These are phyloP conservation scores for Gadopsis bispinosus DNA, from an alignment of 2,797 vertebrate species.

Conservation along the genomic window DNA sequence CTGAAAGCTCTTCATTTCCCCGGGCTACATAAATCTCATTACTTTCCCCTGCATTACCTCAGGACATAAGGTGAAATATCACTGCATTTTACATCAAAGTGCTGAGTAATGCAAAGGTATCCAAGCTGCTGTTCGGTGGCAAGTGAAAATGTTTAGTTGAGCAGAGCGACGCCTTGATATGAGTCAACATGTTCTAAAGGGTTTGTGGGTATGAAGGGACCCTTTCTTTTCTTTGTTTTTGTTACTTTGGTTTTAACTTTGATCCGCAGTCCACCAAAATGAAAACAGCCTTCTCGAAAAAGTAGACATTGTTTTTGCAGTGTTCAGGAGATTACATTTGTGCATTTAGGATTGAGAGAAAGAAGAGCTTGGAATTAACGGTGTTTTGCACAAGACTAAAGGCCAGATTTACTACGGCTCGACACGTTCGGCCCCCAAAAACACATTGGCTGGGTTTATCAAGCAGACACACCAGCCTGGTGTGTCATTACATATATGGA, in stretches of 20 bases:
- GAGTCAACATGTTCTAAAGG: constrained; percentile 43
- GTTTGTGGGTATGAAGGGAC: constrained; percentile 10
- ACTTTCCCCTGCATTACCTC: constrained; percentile 59
- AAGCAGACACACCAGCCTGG: too few species aligned
- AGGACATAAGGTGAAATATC: constrained; percentile 65
- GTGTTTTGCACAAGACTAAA: neutral
- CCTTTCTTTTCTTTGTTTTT: neutral
- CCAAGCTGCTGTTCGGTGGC: constrained; percentile 41
- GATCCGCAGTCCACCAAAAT: neutral
- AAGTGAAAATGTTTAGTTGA: constrained; percentile 72
- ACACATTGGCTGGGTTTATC: neutral
- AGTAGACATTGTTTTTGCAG: neutral
- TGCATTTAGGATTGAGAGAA: neutral
- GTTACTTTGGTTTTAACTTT: neutral
- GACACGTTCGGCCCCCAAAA: neutral
- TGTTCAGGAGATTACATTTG: neutral
- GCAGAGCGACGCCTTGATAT: constrained; percentile 52
- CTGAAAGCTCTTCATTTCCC: constrained; percentile 64
- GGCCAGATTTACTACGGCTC: neutral
- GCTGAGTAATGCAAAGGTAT: constrained; percentile 70
- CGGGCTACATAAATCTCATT: constrained; percentile 71
- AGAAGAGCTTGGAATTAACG: neutral
- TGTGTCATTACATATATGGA: neutral
- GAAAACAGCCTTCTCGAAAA: neutral
- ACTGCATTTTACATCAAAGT: constrained; percentile 73